Evolutionary conservation across 2,113 vertebrate species (phyloP).

Genomic region (Philantomba maxwellii): DNA sequence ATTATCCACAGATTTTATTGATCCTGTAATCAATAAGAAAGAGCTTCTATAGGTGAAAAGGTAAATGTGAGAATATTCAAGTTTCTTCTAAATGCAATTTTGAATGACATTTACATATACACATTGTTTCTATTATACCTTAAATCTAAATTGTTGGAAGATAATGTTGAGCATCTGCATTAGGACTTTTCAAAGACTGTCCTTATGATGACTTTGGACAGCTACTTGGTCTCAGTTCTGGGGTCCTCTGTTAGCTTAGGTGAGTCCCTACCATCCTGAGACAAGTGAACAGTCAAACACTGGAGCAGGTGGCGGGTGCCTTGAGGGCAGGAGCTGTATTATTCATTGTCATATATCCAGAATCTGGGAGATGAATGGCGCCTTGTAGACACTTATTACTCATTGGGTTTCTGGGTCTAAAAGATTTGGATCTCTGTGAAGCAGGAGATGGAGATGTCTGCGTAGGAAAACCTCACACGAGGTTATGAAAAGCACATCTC

Average conservation of each 20-base stretch:
- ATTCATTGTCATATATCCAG: not conserved
- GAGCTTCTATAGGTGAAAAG: constrained; percentile 5
- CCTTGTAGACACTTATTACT: not conserved
- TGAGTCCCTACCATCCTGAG: not conserved
- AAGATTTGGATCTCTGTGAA: not conserved
- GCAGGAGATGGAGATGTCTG: not conserved
- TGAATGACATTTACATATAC: not conserved
- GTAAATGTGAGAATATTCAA: not conserved
- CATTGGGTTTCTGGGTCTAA: not conserved
- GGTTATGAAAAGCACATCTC: not conserved
- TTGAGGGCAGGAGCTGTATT: not conserved
- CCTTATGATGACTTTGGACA: not conserved
- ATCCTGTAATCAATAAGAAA: constrained; percentile 35
- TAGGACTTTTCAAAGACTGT: not conserved
- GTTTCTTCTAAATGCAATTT: constrained; percentile 37
- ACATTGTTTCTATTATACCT: not conserved
- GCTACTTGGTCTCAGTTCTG: not conserved
- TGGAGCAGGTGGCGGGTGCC: not conserved
- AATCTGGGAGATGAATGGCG: not conserved
- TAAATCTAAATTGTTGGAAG: not conserved
- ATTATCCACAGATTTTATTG: constrained; percentile 32
- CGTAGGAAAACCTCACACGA: not conserved
- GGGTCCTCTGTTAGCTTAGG: not conserved
- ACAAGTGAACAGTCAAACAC: not conserved
- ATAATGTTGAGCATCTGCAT: not conserved